Conservation (phyloP, 2,888 invertebrate genomes). For the Holacanthella duospinosa region DNA sequence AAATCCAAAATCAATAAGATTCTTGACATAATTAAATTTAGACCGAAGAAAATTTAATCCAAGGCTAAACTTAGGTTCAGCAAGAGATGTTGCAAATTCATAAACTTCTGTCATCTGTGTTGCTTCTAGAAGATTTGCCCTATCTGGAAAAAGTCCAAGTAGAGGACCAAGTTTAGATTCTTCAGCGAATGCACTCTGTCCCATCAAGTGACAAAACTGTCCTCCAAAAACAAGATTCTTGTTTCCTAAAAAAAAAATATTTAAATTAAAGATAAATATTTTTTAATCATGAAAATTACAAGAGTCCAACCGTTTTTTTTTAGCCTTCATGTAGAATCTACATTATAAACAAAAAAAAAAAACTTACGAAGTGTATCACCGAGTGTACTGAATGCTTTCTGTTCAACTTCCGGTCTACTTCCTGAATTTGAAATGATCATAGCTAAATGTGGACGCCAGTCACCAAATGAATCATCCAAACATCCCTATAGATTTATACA, state of each 20-base stretch:
- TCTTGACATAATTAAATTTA: slow-evolving; percentile 69
- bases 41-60: slow-evolving; percentile 39
- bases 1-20: slow-evolving; percentile 66
- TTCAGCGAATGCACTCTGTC: slow-evolving; percentile 51
- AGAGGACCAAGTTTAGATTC: slow-evolving; percentile 45
- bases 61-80: slow-evolving; percentile 60
- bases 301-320: too few relatives aligned
- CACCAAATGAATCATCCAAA: slow-evolving; percentile 49
- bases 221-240: slow-evolving; percentile 79
- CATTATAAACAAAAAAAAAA: background rate
- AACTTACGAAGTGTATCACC: slow-evolving; percentile 53
- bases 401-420: slow-evolving; percentile 64
- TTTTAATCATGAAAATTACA: too few relatives aligned
- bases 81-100: slow-evolving; percentile 79
- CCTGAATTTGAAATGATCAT: slow-evolving; percentile 75
- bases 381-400: slow-evolving; percentile 58
- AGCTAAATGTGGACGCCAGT: slow-evolving; percentile 94
- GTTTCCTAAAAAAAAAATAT: slow-evolving; percentile 44
- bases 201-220: slow-evolving; percentile 92
- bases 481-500: slow-evolving; percentile 41
- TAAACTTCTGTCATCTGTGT: slow-evolving; percentile 91
- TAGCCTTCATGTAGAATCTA: too few relatives aligned
- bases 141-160: slow-evolving; percentile 63
- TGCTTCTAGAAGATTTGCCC: slow-evolving; percentile 57
- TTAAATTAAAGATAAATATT: background rate